Evolutionary conservation across 2,888 invertebrate species (phyloP), one percentile per base, ranked within the genome.

Genomic region (Lepas anatifera): DNA sequence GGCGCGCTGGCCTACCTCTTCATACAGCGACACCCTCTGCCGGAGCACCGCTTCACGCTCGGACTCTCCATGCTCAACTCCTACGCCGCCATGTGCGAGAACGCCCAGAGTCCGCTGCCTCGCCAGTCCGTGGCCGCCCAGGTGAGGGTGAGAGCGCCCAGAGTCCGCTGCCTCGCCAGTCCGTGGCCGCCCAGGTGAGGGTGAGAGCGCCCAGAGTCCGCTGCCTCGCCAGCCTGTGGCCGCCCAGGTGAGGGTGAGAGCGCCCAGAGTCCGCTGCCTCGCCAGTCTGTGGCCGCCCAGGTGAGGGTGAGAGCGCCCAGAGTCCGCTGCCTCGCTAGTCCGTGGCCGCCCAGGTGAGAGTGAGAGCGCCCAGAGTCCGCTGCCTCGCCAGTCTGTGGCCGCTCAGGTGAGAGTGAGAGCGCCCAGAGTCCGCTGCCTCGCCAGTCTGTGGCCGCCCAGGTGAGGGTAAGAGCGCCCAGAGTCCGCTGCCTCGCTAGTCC

Each of bases 1-100:
- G 58, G 58, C 7, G 22, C 22, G 22, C 32, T 32, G 58, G 58
- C 58, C 18, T 58, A 35, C 58, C 2, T 32, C 18, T 35, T 58
- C 35, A 58, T 35, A 8, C 58, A 22, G 22, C 22, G 32, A 4
- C 58, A 58, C 58, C 58, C 58, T 8, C 58, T 2, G 7, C 35
- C 58, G 18, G 58, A 58, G 58, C 58, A 35, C 1, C 58, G 22
- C 58, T 58, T 58, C 35, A 35, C 58, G 8, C 8, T 58, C 58
- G 18, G 58, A 32, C 32, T 58, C 22, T 58, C 58, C 18, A 22
- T 58, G 7, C 22, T 58, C 22, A 58, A 58, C 58, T 6, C 58
- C 7, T 58, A 58, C 58, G 58, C 8, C 18, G 58, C 58, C 35
- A 58, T 58, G 58, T 58, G 58, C 32, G 58, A 58, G 58, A 58